phyloP scores from a whole-genome alignment of 2,797 vertebrate species.

The Sternarchorhynchus goeldii region DNA sequence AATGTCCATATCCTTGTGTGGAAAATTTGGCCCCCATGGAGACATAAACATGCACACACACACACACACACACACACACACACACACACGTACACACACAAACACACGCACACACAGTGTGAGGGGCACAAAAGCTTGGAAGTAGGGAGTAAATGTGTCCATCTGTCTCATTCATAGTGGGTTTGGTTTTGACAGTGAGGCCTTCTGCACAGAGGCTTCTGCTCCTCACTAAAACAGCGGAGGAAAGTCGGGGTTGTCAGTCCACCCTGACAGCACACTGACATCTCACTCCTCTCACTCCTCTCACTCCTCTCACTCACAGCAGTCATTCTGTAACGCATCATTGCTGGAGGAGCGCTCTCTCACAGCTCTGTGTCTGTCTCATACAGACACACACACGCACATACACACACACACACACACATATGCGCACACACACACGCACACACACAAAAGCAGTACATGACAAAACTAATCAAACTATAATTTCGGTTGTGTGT shows the following conservation, averaged over 20 bases:
- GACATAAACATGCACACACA: not conserved
- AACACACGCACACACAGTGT: conserved; percentile 1
- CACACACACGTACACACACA: conserved; percentile 18
- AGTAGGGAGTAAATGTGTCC: conserved; percentile 50
- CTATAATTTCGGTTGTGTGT: conserved; percentile 18
- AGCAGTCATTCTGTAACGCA: conserved; percentile 8
- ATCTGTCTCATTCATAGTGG: conserved; percentile 60
- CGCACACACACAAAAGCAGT: not conserved
- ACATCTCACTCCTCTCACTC: conserved; percentile 46
- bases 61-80: conserved; percentile 3
- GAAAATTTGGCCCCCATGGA: too few species aligned
- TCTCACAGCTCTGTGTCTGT: conserved; percentile 2
- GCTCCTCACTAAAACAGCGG: conserved; percentile 56
- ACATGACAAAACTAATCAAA: conserved; percentile 27
- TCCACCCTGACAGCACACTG: conserved; percentile 42
- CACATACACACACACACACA: not conserved
- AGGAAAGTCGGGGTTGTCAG: conserved; percentile 55
- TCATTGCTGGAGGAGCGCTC: not conserved
- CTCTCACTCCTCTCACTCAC: conserved; percentile 44
- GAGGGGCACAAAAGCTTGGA: conserved; percentile 35
- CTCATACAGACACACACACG: not conserved
- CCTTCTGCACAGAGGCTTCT: conserved; percentile 37
- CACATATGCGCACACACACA: not conserved
- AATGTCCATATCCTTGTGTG: too few species aligned
- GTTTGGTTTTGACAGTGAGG: conserved; percentile 53